A percentile compares a stretch with the other conserved stretches of the same genome.
These are phyloP conservation scores for Mesitornis unicolor DNA, from an alignment of 2,113 vertebrate species.

Conservation along the genomic window DNA sequence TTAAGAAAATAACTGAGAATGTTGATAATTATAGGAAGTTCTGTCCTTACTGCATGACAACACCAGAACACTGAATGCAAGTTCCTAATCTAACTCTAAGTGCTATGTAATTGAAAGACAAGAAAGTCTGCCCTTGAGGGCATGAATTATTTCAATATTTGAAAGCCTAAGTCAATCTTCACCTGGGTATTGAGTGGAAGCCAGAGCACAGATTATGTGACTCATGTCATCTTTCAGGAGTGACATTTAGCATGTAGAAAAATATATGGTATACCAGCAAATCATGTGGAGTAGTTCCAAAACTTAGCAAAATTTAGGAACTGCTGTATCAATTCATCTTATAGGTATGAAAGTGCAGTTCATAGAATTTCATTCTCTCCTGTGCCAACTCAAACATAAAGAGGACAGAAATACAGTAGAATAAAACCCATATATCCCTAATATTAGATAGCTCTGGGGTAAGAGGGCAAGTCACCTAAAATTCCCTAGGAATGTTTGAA, in stretches of 20 bases:
- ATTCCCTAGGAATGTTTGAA: background rate
- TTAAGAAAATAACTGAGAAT: background rate
- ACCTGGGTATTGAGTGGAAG: background rate
- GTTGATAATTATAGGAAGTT: background rate
- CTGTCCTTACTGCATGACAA: background rate
- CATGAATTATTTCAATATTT: background rate
- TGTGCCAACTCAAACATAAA: background rate
- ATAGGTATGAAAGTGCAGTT: background rate
- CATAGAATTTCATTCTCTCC: background rate
- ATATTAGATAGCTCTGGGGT: background rate
- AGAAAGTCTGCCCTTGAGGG: background rate
- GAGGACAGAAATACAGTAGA: background rate
- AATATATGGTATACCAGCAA: background rate
- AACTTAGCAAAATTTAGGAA: background rate
- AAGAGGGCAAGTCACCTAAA: background rate
- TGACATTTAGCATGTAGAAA: background rate
- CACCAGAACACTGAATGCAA: background rate
- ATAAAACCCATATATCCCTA: background rate
- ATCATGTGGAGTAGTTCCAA: background rate
- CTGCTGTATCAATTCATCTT: background rate
- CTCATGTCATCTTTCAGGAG: background rate
- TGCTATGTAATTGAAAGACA: background rate
- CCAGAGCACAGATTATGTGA: background rate
- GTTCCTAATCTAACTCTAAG: background rate
- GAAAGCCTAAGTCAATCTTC: background rate